Evolutionary conservation across 37 sponge, comb jelly and placozoan genomes (phyloP).

Genomic region (Hormiphora californensis): DNA sequence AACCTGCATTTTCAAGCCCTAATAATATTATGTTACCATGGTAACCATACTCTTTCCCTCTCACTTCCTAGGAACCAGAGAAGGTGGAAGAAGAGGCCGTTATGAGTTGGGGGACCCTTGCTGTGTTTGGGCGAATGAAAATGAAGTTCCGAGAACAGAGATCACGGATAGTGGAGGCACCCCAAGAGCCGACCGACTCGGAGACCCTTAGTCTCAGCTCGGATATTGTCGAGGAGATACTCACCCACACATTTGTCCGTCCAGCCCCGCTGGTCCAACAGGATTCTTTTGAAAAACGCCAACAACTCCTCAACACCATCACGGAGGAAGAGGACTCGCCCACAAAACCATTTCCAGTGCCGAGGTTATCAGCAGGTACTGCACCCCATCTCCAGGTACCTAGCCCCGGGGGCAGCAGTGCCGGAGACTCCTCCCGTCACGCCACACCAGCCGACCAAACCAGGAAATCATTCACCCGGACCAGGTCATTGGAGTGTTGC

Average conservation of each 20-base stretch:
- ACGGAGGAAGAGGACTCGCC: not conserved
- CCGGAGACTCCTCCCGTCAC: not conserved
- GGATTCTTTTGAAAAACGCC: too few relatives aligned
- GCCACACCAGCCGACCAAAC: not conserved
- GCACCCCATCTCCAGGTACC: not conserved
- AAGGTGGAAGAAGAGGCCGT: too few relatives aligned
- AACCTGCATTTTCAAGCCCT: too few relatives aligned
- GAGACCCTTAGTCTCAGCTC: not conserved
- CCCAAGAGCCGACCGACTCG: not conserved
- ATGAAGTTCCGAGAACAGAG: not conserved
- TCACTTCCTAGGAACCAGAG: too few relatives aligned
- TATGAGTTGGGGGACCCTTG: slow-evolving; percentile 40
- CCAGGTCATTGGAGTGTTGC: not conserved
- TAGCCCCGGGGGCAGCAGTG: not conserved
- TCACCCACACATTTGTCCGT: too few relatives aligned
- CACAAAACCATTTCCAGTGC: too few relatives aligned
- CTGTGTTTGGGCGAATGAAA: not conserved
- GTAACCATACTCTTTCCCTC: too few relatives aligned
- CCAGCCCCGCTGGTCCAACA: not conserved
- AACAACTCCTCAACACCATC: slow-evolving; percentile 13
- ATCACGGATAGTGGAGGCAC: not conserved
- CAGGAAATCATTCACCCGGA: not conserved
- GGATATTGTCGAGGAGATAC: not conserved
- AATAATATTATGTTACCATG: too few relatives aligned
- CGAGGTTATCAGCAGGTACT: not conserved